A percentile compares a stretch with the other conserved stretches of the same genome.
phyloP scores from a whole-genome alignment of 2,113 vertebrate species.

The Corynorhinus townsendii region DNA sequence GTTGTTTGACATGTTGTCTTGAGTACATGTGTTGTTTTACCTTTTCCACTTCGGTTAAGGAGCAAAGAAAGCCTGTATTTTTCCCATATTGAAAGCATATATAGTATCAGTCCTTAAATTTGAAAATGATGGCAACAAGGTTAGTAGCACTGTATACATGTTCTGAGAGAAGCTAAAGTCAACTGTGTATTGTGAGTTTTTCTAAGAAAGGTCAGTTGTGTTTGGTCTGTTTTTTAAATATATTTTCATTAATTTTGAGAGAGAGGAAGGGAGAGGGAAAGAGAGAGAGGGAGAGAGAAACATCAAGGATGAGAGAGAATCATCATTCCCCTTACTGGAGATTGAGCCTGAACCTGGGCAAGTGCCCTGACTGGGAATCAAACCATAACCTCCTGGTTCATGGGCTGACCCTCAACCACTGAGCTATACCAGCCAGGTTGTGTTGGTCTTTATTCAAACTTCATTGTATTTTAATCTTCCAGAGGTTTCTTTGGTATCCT shows the following conservation, averaged over 20 bases:
- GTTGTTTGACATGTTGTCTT: neutral
- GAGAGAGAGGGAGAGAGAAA: too few species aligned
- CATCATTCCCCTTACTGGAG: too few species aligned
- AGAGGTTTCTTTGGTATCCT: neutral
- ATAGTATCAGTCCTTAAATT: neutral
- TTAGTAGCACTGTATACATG: neutral
- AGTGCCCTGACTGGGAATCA: too few species aligned
- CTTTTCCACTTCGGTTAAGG: neutral
- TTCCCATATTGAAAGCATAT: neutral
- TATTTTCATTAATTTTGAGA: too few species aligned
- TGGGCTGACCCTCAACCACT: too few species aligned
- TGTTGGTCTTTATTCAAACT: neutral
- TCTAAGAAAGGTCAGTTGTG: neutral
- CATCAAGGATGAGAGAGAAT: too few species aligned
- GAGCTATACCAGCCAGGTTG: neutral
- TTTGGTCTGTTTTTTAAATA: too few species aligned
- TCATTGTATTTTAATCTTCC: neutral
- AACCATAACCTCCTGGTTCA: too few species aligned
- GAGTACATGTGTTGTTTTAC: neutral
- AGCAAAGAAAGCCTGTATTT: neutral
- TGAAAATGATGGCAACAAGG: slow-evolving; percentile 3
- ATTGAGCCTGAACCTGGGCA: too few species aligned
- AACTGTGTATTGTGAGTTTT: neutral
- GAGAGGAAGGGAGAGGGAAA: too few species aligned
- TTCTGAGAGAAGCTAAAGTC: neutral